Conservation (phyloP, 2,113 vertebrate species). For the Ptychochromis oligacanthus region DNA sequence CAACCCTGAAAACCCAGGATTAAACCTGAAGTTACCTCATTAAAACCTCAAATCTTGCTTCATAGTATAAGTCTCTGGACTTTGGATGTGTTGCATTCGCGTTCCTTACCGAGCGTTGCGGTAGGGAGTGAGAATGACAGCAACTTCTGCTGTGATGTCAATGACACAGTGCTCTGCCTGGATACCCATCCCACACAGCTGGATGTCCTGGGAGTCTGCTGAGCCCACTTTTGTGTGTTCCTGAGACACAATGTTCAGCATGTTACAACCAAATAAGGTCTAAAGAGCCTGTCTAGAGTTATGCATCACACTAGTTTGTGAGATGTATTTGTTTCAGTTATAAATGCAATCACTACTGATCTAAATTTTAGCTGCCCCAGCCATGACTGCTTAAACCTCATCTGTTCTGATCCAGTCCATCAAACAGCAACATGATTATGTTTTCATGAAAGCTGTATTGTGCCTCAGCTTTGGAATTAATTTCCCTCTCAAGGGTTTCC, state of each 20-base stretch:
- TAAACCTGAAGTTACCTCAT: neutral
- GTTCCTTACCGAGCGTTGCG: conserved; percentile 79
- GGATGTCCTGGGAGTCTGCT: conserved; percentile 95
- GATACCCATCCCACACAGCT: conserved; percentile 98
- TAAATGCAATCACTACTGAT: neutral
- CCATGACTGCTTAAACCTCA: neutral
- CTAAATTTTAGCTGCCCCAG: neutral
- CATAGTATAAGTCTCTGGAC: neutral
- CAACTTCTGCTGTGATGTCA: conserved; percentile 86
- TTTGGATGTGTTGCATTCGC: neutral
- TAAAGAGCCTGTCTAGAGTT: neutral
- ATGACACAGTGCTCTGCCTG: conserved; percentile 94
- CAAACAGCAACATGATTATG: neutral
- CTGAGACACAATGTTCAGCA: conserved; percentile 28
- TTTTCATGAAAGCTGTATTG: neutral
- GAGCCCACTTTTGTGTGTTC: conserved; percentile 76
- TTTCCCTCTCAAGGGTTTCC: neutral
- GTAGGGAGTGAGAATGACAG: conserved; percentile 87
- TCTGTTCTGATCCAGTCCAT: rapidly evolving
- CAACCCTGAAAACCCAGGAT: neutral
- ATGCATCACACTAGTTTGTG: neutral
- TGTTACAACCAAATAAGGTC: neutral
- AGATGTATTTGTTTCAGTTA: neutral
- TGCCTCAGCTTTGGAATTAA: neutral
- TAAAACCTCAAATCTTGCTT: neutral